Base-by-base conservation (phyloP, 1,140 invertebrate species). In the Achroia grisella region DNA sequence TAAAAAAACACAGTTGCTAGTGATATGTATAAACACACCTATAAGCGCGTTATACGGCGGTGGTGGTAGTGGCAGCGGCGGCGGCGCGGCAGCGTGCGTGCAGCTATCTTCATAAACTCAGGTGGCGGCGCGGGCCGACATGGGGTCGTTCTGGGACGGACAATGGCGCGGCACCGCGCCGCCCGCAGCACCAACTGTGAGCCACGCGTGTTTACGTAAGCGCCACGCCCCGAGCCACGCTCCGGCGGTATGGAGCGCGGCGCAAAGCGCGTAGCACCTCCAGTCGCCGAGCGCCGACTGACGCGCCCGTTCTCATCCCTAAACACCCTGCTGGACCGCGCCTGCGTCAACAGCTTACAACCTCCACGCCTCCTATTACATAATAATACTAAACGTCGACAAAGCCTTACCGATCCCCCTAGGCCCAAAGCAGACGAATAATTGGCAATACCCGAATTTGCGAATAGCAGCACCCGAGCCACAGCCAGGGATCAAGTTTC, bases 141-240 rank as follows among this genome's bases (percentile, higher is more conserved):
- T 81, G 71, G 71, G 74, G 72, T 78, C 72, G 76, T 66, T 65
- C 68, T 64, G 56, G 74, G 78, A 80, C 78, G 80, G 80, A 80
- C 62, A 69, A 61, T 72, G 66, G 65, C 62, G 66, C 70, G 71
- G 74, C 62, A 45, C 62, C 62, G 62, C 62, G 59, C 66, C 67
- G 65, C 67, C 58, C 51, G 59, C 48, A 65, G 59, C 66, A 52
- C 50, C 62, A 67, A 50, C 50, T 51, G 51, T 56, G 42, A 43
- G 63, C 59, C 70, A 72, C 76, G 76, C 80, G 76, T 84, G 77
- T 84, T 81, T 84, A 81, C 74, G 80, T 84, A 84, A 84, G 77
- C 80, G 80, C 80, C 80, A 84, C 80, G 80, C 80, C 80, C 80
- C 80, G 80, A 75, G 80, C 77, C 80, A 76, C 73, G 69, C 75